phyloP scores from a whole-genome alignment of 2,113 vertebrate species.

The Percopsis transmontana region DNA sequence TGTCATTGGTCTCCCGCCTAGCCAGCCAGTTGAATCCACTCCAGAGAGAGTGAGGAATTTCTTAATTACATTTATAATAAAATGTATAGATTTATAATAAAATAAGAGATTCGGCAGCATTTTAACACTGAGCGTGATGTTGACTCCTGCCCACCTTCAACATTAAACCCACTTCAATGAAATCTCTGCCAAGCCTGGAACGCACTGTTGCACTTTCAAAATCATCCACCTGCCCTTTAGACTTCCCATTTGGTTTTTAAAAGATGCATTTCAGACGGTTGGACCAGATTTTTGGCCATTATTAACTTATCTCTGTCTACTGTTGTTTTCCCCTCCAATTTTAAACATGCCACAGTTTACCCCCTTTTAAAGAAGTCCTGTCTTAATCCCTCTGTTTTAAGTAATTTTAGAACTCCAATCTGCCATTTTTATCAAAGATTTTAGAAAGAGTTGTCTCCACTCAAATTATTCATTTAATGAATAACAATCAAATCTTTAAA shows the following conservation, averaged over 20 bases:
- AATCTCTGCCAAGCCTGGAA: slow-evolving; percentile 6
- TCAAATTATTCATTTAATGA: background rate
- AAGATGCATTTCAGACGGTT: slow-evolving; percentile 1
- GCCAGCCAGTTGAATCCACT: background rate
- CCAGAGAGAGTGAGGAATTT: background rate
- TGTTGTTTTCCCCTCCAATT: background rate
- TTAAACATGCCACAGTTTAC: slow-evolving; percentile 2
- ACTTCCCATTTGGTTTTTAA: slow-evolving; percentile 9
- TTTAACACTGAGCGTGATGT: background rate
- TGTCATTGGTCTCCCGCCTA: background rate
- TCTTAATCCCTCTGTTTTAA: slow-evolving; percentile 6
- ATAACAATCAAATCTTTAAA: background rate
- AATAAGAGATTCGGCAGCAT: background rate
- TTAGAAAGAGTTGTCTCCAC: slow-evolving; percentile 3
- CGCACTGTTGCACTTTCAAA: background rate
- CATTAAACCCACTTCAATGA: background rate
- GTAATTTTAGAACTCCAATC: background rate
- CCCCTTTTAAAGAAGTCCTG: slow-evolving; percentile 3
- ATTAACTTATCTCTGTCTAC: background rate
- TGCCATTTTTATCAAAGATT: background rate
- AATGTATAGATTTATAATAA: too few species aligned
- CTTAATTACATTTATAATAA: background rate
- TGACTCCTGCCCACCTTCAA: background rate
- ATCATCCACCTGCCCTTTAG: background rate
- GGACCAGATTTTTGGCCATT: slow-evolving; percentile 5